Evolutionary conservation across 1,140 invertebrate species (phyloP), one percentile per base, ranked within the genome.

Genomic region (Drosophila insularis): DNA sequence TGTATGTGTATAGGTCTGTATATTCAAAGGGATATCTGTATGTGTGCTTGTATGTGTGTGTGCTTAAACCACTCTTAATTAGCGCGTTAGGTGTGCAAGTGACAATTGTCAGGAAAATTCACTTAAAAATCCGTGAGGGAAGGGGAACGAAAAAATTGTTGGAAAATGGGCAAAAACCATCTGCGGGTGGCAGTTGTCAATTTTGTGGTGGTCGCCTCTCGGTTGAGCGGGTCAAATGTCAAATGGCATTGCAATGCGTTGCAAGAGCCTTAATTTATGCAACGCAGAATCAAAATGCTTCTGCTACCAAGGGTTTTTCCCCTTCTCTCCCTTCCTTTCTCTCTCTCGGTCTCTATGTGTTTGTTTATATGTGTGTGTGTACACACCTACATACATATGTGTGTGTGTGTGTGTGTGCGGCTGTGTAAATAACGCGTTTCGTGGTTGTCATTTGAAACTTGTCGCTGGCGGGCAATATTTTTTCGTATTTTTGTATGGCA

Each of bases 361-460:
- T 13, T 66, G n/a, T 21, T 54, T 46, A 17, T 60, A 27, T 46
- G 58, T 63, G 21, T 63, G 21, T 19, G 7, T 10, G 14, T 40
- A 6, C 23, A 27, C 23, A 27, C 23, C 23, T 27, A 5, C 4
- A 21, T 21, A 21, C 21, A 21, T 21, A 5, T 27, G 21, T 53
- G 58, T 56, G 21, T 39, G 23, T 10, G 14, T 40, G 7, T 50
- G 37, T 54, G 53, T 64, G 35, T 69, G 35, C 39, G 23, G 39
- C 68, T 67, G 72, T 74, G 56, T 85, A 86, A 86, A 85, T 81
- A 81, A 65, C 70, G 55, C 78, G 63, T 86, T 81, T 59, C 81
- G 39, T 56, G 65, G 55, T 46, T 65, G 74, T 75, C 68, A 65
- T 76, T 68, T 76, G 64, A 73, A 58, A 58, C 35, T 59, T 74